Evolutionary conservation across 2,113 vertebrate genomes (phyloP).

Genomic region (Ameiurus melas): DNA sequence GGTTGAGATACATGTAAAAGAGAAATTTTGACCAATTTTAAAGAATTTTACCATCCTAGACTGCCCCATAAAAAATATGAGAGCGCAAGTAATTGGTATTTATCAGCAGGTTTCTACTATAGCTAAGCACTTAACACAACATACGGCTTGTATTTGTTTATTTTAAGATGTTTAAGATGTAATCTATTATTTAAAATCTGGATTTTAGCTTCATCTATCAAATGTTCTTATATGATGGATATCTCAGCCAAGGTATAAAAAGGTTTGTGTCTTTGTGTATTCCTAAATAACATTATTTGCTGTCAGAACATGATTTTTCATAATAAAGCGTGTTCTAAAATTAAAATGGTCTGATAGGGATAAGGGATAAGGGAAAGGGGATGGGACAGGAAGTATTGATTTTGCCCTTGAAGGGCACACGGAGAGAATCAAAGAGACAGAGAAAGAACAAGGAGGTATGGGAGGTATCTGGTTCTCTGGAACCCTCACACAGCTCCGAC

Average conservation of each 20-base stretch:
- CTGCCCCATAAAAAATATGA: no score
- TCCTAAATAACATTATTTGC: neutral
- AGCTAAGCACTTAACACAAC: neutral
- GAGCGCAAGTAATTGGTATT: neutral
- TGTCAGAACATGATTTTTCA: neutral
- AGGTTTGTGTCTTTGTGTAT: neutral
- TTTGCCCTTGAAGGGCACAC: neutral
- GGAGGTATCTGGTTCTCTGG: conserved; percentile 34
- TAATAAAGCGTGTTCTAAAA: neutral
- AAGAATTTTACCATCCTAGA: no score
- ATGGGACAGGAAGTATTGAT: conserved; percentile 3
- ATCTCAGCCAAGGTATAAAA: neutral
- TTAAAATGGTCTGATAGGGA: neutral
- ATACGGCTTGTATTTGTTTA: neutral
- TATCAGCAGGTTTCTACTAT: neutral
- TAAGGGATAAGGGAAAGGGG: neutral
- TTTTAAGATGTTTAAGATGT: neutral
- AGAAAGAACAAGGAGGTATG: conserved; percentile 18
- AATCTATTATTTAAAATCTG: neutral
- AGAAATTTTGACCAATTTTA: no score
- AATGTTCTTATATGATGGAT: neutral
- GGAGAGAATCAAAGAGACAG: neutral
- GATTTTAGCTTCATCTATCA: neutral
- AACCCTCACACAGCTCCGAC: conserved; percentile 5
- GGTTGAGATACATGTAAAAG: no score